Evolutionary conservation across 2,888 invertebrate species (phyloP), one percentile per base, ranked within the genome.

Genomic region (Cheiracanthium punctorium): DNA sequence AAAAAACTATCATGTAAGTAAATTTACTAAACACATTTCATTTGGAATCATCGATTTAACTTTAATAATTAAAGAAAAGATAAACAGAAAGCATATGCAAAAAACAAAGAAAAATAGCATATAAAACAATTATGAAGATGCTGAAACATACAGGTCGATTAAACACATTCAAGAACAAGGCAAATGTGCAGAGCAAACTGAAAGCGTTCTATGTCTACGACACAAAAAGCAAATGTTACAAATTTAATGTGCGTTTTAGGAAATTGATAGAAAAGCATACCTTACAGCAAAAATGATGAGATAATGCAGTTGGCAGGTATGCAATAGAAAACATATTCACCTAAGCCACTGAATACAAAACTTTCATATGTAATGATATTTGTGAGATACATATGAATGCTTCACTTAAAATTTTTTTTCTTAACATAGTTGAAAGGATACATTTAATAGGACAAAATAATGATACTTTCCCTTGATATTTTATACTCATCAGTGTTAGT

Each of bases 271-370:
- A 85, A 85, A 85, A 69, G 84, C 65, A 85, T 85, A 85, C 84
- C 84, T 85, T 69, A 69, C 67, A 79, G 79, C 70, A 74, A 85
- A 72, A 79, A 69, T 58, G 37, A 75, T 73, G 67, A 69, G 74
- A 80, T 73, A 79, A 79, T 85, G 77, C 79, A 79, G 84, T 52
- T 80, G 84, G 74, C 84, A 85, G 84, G 84, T 85, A 85, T 85
- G 84, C 73, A 85, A 85, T 79, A 64, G 74, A 79, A 82, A 74
- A 85, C 71, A 79, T 32, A 79, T 69, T 85, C 70, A 85, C 73
- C 84, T 85, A 52, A 85, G 79, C 79, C 70, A 85, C 73, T 85
- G 70, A 79, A 79, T 67, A 85, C 14, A 71, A 71, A 71, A 71
- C 71, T 71, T 72, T 80, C 71, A 64, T 58, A 64, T 79, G 64